Base-by-base conservation (phyloP, 2,888 invertebrate species). In the Agrotis ipsilon region DNA sequence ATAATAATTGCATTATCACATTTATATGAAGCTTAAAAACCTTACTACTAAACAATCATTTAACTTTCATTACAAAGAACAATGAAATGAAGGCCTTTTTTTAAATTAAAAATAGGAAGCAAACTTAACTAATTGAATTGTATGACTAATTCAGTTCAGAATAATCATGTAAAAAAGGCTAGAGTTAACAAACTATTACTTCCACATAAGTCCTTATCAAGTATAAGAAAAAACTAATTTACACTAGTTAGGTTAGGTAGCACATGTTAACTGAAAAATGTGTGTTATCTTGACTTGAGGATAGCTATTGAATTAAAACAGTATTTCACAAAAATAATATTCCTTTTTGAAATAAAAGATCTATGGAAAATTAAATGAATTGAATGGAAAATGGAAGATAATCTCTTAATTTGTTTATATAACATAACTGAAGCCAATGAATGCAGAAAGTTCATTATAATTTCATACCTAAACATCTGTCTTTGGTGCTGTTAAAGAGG, bases 191-290 rank as follows among this genome's bases (percentile, higher is more conserved):
- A 16, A 21, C 16, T 5, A 21, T 0, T 21, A 3, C 9, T 32
- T 49, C 27, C n/a, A 45, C 51, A 24, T 24, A 21, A 18, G 19
- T 7, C 11, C 64, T 32, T 51, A 51, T 32, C 51, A 45, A 45
- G 9, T 43, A 32, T 7, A 24, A 32, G 6, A 32, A 32, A 32
- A 24, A 62, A 54, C 18, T 49, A 39, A 32, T 49, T 69, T n/a
- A 27, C 45, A 13, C 51, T 32, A 3, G 27, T 27, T 27, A 69
- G 57, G 77, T 68, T 69, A 76, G 39, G 51, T 43, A 69, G 46
- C 69, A 52, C 70, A 76, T 76, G 77, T 76, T 46, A 45, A 43
- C 13, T 24, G 19, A 43, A 21, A 57, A 68, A n/a, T 39, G 4
- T 24, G 13, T 24, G 13, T n/a, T 45, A 3, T 2, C 11, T 7